Evolutionary conservation across 2,888 invertebrate species (phyloP).

Genomic region (Strigamia crassipes): DNA sequence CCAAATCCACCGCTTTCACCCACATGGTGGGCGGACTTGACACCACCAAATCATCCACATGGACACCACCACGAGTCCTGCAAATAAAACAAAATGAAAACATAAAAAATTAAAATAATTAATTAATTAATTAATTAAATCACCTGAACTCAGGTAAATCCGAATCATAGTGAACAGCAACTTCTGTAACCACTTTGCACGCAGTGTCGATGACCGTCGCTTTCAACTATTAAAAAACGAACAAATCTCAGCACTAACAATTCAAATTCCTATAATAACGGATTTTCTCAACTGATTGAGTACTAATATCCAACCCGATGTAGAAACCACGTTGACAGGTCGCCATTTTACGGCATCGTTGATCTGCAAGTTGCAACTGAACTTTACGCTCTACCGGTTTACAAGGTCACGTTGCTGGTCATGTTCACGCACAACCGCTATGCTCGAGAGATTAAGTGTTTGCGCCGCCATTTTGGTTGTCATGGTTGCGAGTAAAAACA

Average conservation of each 20-base stretch:
- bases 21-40: slow-evolving; percentile 89
- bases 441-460: not conserved
- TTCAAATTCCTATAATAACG: not conserved
- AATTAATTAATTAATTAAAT: not conserved
- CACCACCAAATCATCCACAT: slow-evolving; percentile 65
- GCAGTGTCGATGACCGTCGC: not conserved
- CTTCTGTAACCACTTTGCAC: not conserved
- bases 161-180: not conserved
- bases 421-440: not conserved
- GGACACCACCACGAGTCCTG: slow-evolving; percentile 69
- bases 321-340: slow-evolving; percentile 60
- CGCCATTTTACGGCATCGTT: not conserved
- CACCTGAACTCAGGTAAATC: slow-evolving; percentile 42
- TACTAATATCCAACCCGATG: slow-evolving; percentile 84
- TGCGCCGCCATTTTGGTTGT: not conserved
- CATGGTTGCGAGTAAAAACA: not conserved
- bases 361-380: not conserved
- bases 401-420: not conserved
- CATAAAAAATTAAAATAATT: not conserved
- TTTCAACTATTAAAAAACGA: not conserved
- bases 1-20: slow-evolving; percentile 92
- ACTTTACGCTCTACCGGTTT: not conserved
- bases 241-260: not conserved
- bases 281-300: slow-evolving; percentile 73
- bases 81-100: not conserved